phyloP scores from a whole-genome alignment of 1,140 invertebrate species.

The Ostrea edulis region DNA sequence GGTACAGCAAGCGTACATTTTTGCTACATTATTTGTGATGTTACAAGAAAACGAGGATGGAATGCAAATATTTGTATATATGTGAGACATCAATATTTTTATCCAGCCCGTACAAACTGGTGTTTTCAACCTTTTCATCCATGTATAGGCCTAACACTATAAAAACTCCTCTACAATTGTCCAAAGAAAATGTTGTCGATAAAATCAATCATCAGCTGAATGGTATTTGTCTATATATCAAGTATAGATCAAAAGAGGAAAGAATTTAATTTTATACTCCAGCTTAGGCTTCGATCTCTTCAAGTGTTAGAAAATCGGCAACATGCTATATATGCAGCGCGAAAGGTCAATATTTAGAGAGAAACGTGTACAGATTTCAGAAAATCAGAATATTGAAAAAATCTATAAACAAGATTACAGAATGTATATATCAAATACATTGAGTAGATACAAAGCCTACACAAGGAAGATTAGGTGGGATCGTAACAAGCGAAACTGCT shows the following conservation, averaged over 20 bases:
- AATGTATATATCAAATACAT: neutral
- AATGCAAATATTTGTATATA: neutral
- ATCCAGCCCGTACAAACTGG: neutral
- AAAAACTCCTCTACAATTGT: neutral
- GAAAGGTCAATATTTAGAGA: neutral
- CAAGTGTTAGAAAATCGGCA: neutral
- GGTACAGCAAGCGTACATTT: no score
- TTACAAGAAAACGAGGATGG: no score
- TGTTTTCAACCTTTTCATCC: neutral
- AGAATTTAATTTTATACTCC: neutral
- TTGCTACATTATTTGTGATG: no score
- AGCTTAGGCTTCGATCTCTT: neutral
- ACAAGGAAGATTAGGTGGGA: neutral
- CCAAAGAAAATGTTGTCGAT: neutral
- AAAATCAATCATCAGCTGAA: neutral
- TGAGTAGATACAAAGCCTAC: neutral
- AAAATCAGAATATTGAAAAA: neutral
- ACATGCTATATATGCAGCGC: neutral
- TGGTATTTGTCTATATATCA: neutral
- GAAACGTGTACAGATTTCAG: neutral
- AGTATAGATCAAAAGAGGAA: neutral
- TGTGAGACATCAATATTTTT: neutral
- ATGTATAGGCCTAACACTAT: neutral
- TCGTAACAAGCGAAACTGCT: neutral
- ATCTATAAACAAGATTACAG: neutral